A percentile compares a stretch with the other conserved stretches of the same genome.
Evolutionary conservation across 1,140 invertebrate species (phyloP).

Genomic region (Brachystomella parvula): DNA sequence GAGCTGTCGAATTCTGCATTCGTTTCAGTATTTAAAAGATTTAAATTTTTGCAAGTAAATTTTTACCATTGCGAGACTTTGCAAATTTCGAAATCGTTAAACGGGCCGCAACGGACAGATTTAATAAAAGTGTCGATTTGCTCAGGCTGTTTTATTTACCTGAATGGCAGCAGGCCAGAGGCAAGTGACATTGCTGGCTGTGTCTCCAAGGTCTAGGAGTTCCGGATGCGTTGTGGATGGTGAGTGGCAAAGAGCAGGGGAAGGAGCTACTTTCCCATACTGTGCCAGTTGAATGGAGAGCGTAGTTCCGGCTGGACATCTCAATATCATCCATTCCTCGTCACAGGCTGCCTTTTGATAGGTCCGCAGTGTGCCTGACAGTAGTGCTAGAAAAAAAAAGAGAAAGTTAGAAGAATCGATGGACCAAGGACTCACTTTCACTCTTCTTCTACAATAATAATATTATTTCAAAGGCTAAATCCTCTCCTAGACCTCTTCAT

Average conservation of each 20-base stretch:
- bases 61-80: too few species aligned
- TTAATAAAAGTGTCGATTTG: too few species aligned
- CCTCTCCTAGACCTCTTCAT: too few species aligned
- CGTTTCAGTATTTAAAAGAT: too few species aligned
- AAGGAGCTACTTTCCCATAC: conserved; percentile 49
- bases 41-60: too few species aligned
- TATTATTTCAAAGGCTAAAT: too few species aligned
- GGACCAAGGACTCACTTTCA: not conserved
- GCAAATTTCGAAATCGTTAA: too few species aligned
- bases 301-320: conserved; percentile 74
- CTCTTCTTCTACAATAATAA: too few species aligned
- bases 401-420: not conserved
- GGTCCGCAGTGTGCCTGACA: conserved; percentile 76
- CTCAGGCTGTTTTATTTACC: conserved; percentile 42
- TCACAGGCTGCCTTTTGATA: conserved; percentile 82
- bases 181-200: conserved; percentile 45
- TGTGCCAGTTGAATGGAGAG: conserved; percentile 77
- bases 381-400: conserved; percentile 55
- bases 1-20: too few species aligned
- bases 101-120: too few species aligned
- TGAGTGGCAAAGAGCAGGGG: conserved; percentile 44
- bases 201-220: conserved; percentile 36
- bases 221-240: conserved; percentile 41
- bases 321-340: conserved; percentile 71
- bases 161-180: conserved; percentile 50